Evolutionary conservation across 2,888 invertebrate genomes (phyloP).

Genomic region (Caenorhabditis wallacei): DNA sequence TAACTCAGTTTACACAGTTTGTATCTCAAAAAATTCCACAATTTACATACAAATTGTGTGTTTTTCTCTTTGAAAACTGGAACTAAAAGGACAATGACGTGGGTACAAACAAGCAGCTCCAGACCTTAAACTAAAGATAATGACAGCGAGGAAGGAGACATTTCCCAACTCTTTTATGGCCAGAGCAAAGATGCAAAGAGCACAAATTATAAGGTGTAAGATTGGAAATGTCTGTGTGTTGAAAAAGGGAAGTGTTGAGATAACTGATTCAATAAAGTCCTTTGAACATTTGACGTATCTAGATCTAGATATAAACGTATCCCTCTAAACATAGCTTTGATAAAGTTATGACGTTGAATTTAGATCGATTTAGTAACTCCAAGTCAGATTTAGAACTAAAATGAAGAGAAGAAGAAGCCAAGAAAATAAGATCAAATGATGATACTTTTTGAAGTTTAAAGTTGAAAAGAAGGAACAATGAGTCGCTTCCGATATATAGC

Average conservation of each 20-base stretch:
- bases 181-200: neutral
- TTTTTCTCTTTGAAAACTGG: neutral
- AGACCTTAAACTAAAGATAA: slow-evolving; percentile 16
- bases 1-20: neutral
- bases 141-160: slow-evolving; percentile 3
- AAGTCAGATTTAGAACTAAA: slow-evolving; percentile 1
- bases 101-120: neutral
- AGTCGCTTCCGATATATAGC: neutral
- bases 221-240: neutral
- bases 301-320: slow-evolving; percentile 1
- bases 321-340: neutral
- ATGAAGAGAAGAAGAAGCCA: neutral
- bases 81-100: slow-evolving; percentile 18
- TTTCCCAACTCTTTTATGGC: neutral
- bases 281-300: slow-evolving; percentile 1
- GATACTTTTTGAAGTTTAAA: neutral
- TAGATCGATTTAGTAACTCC: slow-evolving; percentile 7
- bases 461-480: slow-evolving; percentile 4
- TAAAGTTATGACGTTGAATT: slow-evolving; percentile 13
- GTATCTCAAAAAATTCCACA: neutral
- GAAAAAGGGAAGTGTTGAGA: neutral
- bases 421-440: neutral
- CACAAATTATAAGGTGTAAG: neutral
- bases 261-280: slow-evolving; percentile 9
- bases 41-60: slow-evolving; percentile 10